Base-by-base conservation (phyloP, 2,888 invertebrate species). In the Apoderus coryli region DNA sequence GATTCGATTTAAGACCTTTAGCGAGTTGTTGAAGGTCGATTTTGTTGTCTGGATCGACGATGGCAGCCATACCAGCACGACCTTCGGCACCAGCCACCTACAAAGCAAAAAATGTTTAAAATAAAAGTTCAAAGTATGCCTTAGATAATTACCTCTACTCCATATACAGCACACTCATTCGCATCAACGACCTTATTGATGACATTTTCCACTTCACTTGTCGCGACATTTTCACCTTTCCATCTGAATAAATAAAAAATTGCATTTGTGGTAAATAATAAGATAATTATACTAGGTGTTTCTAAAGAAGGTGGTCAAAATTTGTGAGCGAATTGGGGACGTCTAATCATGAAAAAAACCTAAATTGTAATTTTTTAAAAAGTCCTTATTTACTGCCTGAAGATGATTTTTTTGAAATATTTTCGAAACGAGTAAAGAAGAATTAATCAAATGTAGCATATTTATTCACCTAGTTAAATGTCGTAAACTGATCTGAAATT, bases 181-280 rank as follows among this genome's bases (percentile, higher is more conserved):
- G 86, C 66, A 1, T 70, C 71, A 28, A 82, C 62, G 14, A 76
- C 66, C 32, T 79, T 79, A 37, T 79, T 81, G 40, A 95, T 69
- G 6, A 86, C 77, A 31, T 80, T 79, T 61, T 96, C 95, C 11
- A 96, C 88, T 63, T 96, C 96, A 1, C 81, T 76, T 1, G 95
- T 95, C 33, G 93, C 81, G 2, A 96, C 92, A 55, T 96, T 96
- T 64, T 98, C 95, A 9, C 96, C 95, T 52, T 86, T 79, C 90
- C 90, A 92, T 30, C 57, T 54, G 34, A 32, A 46, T 44, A 35
- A 29, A n/a, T n/a, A n/a, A n/a, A n/a, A n/a, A n/a, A n/a, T n/a
- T n/a, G n/a, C n/a, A n/a, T n/a, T n/a, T n/a, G n/a, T n/a, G n/a
- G n/a, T n/a, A n/a, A n/a, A n/a, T n/a, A n/a, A n/a, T n/a, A n/a